These are phyloP conservation scores for Nymphalis urticae DNA, from an alignment of 2,888 invertebrate species.

Conservation along the genomic window DNA sequence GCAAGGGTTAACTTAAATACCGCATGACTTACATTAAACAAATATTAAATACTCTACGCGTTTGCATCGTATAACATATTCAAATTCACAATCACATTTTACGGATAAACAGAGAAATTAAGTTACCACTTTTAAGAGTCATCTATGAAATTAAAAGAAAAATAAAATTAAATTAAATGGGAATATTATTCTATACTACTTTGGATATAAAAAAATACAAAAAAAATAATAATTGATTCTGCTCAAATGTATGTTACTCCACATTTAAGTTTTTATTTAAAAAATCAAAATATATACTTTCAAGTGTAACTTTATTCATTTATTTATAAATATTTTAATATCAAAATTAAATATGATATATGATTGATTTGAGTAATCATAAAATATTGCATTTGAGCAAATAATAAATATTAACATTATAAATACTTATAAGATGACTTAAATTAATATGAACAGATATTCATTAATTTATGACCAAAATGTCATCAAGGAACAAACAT, in stretches of 20 bases:
- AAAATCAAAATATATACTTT: no score
- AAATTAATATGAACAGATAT: background rate
- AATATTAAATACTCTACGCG: conserved; percentile 39
- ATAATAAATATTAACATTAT: conserved; percentile 1
- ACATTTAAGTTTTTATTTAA: no score
- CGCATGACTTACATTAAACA: conserved; percentile 76
- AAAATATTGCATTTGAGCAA: conserved; percentile 8
- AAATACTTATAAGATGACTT: conserved; percentile 29
- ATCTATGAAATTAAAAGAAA: conserved; percentile 38
- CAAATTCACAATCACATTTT: conserved; percentile 19
- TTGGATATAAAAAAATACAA: conserved; percentile 22
- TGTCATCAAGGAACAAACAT: conserved; percentile 16
- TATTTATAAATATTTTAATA: no score
- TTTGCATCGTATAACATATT: conserved; percentile 8
- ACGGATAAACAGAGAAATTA: conserved; percentile 72
- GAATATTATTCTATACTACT: conserved; percentile 21
- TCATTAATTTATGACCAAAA: background rate
- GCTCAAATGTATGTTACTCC: background rate
- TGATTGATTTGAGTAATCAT: background rate
- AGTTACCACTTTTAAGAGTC: conserved; percentile 74
- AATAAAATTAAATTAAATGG: conserved; percentile 13
- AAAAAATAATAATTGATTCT: conserved; percentile 15
- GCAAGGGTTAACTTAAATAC: conserved; percentile 32
- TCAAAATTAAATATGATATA: no score
- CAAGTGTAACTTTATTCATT: no score